phyloP scores from a whole-genome alignment of 2,113 vertebrate genomes.

The Petrocephalus microphthalmus region DNA sequence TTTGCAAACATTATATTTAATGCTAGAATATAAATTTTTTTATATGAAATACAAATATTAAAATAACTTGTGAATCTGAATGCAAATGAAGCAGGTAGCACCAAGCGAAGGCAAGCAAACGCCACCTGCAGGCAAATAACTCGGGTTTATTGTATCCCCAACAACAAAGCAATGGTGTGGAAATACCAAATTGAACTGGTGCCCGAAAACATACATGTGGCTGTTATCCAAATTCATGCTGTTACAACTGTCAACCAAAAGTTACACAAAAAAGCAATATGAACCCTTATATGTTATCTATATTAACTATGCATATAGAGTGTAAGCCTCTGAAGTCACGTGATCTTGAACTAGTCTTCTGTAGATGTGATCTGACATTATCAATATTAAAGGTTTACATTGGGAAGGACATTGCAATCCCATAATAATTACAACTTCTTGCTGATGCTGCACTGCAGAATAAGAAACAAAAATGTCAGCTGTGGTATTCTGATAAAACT shows the following conservation, averaged over 20 bases:
- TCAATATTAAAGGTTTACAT: background rate
- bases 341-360: background rate
- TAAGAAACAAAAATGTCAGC: background rate
- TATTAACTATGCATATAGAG: background rate
- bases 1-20: background rate
- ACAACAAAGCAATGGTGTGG: conserved; percentile 3
- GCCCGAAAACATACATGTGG: background rate
- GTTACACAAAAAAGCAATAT: background rate
- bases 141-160: background rate
- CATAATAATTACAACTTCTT: background rate
- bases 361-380: background rate
- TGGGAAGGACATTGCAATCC: background rate
- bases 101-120: background rate
- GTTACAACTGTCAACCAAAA: background rate
- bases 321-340: background rate
- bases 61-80: background rate
- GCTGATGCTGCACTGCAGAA: background rate
- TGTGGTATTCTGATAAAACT: background rate
- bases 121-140: conserved; percentile 11
- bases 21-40: background rate
- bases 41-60: background rate
- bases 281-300: background rate
- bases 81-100: background rate
- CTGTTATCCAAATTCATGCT: background rate
- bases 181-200: background rate